Percentiles rank a stretch among this genome's conserved stretches.
Conservation (phyloP, 2,797 vertebrate species). For the Rhadinocentrus ornatus region DNA sequence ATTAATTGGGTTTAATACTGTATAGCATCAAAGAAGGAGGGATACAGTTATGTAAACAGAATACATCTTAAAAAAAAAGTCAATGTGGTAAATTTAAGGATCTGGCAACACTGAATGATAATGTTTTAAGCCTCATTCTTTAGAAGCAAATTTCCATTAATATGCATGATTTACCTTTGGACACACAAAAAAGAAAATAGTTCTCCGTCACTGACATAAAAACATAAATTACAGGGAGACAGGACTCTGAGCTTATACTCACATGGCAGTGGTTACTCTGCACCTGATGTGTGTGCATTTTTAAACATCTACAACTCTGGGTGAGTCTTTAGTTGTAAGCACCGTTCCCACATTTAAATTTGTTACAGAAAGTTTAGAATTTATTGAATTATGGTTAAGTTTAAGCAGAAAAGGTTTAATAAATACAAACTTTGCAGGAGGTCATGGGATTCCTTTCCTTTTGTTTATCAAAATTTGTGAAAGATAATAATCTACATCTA, state of each 20-base stretch:
- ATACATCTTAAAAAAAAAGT: constrained; percentile 7
- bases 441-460: background rate
- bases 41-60: background rate
- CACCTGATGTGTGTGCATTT: constrained; percentile 9
- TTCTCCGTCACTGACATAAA: background rate
- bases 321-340: constrained; percentile 13
- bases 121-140: constrained; percentile 1
- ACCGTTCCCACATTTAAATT: constrained; percentile 22
- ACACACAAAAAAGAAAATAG: background rate
- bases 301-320: background rate
- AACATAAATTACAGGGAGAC: constrained; percentile 11
- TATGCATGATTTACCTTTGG: constrained; percentile 1
- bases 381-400: background rate
- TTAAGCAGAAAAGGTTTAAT: background rate
- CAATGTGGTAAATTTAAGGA: constrained; percentile 12
- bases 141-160: background rate
- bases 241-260: constrained; percentile 14
- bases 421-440: background rate
- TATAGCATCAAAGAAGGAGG: constrained; percentile 2
- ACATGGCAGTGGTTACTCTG: constrained; percentile 48
- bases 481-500: background rate
- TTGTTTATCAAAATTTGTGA: background rate
- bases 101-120: background rate
- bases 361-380: background rate
- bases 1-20: constrained; percentile 5